A percentile compares a stretch with the other conserved stretches of the same genome.
phyloP scores from a whole-genome alignment of 2,797 vertebrate species.

The Falco biarmicus region DNA sequence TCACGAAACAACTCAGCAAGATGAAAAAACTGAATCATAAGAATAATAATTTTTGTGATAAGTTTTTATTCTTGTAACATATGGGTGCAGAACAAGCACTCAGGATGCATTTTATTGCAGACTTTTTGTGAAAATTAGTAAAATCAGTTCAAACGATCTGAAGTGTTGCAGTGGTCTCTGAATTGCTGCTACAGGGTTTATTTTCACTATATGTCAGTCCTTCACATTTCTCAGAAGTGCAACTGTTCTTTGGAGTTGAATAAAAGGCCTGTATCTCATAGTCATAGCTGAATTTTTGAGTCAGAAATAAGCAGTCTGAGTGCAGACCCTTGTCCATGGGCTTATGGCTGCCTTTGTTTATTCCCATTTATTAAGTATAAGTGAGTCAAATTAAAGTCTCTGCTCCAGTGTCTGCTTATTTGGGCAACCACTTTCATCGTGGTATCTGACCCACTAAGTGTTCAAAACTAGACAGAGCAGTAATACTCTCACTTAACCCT shows the following conservation, averaged over 20 bases:
- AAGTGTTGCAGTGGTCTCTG: background rate
- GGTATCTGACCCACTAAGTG: background rate
- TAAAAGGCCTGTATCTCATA: background rate
- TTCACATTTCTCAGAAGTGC: background rate
- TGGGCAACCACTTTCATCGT: background rate
- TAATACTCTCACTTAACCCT: background rate
- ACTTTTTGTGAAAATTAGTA: background rate
- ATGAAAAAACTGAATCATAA: background rate
- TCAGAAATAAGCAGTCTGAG: background rate
- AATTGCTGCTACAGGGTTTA: background rate
- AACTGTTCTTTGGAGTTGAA: background rate
- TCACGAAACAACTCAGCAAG: background rate
- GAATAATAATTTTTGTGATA: background rate
- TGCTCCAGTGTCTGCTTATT: background rate
- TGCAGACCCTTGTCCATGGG: background rate
- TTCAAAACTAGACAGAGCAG: background rate
- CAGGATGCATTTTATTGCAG: background rate
- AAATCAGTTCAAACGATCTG: background rate
- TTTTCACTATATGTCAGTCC: background rate
- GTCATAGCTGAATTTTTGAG: background rate
- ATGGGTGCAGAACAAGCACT: background rate
- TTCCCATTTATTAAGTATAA: background rate
- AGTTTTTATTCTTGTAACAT: background rate
- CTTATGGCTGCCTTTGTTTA: background rate
- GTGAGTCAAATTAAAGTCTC: background rate